Percentiles rank a stretch among this genome's conserved stretches.
Evolutionary conservation across 2,888 invertebrate genomes (phyloP).

Genomic region (Acleris cristana): DNA sequence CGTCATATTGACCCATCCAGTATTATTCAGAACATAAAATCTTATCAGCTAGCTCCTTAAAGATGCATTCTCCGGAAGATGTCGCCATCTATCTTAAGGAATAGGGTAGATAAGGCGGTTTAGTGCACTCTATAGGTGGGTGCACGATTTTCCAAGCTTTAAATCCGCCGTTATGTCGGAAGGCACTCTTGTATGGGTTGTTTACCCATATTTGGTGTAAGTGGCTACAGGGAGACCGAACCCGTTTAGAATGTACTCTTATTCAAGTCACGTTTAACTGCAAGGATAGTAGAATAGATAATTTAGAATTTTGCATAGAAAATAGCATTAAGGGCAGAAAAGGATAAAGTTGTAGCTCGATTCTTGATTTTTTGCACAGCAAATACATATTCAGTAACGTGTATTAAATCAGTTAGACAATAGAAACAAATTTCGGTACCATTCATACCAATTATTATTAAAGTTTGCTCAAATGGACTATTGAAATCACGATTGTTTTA

Average conservation of each 20-base stretch:
- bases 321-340: constrained; percentile 12
- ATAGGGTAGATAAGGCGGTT: constrained; percentile 72
- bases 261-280: constrained; percentile 38
- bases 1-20: constrained; percentile 49
- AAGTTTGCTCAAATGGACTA: not conserved
- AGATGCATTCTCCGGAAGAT: constrained; percentile 73
- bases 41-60: constrained; percentile 67
- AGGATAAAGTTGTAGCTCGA: not conserved
- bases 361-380: not conserved
- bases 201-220: constrained; percentile 42
- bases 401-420: not conserved
- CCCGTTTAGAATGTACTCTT: constrained; percentile 41
- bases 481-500: not conserved
- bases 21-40: constrained; percentile 69
- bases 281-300: constrained; percentile 32
- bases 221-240: constrained; percentile 40
- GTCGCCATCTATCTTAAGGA: constrained; percentile 67
- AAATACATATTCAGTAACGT: not conserved
- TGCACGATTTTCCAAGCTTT: constrained; percentile 60
- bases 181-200: constrained; percentile 45
- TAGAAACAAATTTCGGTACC: not conserved
- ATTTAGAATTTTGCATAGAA: constrained; percentile 31
- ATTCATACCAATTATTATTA: not conserved
- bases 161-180: constrained; percentile 59
- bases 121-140: constrained; percentile 66